Base-by-base conservation (phyloP, 2,888 invertebrate genomes). In the Cheilosia urbana region DNA sequence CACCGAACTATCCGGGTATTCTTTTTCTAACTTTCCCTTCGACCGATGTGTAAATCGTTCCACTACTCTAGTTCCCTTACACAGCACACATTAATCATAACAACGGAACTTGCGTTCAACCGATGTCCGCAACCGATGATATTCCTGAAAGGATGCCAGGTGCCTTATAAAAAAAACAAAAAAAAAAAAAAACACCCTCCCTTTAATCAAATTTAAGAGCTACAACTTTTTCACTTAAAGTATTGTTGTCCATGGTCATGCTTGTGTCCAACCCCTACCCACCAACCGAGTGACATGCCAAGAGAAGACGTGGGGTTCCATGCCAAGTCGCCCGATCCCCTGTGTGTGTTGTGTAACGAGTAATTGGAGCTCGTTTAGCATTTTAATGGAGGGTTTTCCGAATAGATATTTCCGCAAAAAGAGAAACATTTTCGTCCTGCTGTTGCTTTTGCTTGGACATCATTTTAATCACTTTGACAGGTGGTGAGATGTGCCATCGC, bases 141-240 rank as follows among this genome's bases (percentile, higher is more conserved):
- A 58, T 62, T 78, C 45, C 58, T 34, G 57, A 68, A 75, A 75
- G 79, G 71, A 71, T 76, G 75, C 62, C 84, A 85, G 84, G 84
- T 85, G 84, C 71, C 57, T 53, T 42, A 47, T 47, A 58, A 13
- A 11, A 21, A 49, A 51, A 4, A 24, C 5, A 19, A 47, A 19
- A 19, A 19, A 19, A 47, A 47, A 19, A 47, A 19, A 9, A 47
- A 7, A 9, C 17, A 81, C 57, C 57, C 63, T 40, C 37, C 80
- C 72, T 85, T 85, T 81, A 85, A 85, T 85, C 85, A 85, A 85
- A 85, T 85, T 81, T 77, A 85, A 85, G 77, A 68, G 60, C 81
- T 66, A 72, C 79, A 85, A 85, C 73, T 85, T 81, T 81, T 84
- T 69, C 80, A 84, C 80, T 80, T 80, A 80, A 84, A 13, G 63